Evolutionary conservation across 2,113 vertebrate genomes (phyloP).

Genomic region (Cyprinodon tularosa): DNA sequence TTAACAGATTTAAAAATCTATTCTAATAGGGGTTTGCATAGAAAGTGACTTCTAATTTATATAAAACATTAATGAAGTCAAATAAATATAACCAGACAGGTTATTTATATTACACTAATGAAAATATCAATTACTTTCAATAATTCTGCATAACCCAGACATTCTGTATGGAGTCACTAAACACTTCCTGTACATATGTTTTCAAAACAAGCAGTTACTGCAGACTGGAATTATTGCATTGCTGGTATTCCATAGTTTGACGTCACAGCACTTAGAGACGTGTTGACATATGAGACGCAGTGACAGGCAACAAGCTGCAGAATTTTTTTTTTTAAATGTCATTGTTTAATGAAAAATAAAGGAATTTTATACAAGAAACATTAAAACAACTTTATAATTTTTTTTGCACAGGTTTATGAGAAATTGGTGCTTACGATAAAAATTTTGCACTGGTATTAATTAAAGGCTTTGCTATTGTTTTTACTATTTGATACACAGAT

Average conservation of each 20-base stretch:
- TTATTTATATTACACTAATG: too few relatives aligned
- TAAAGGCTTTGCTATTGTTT: slow-evolving; percentile 2
- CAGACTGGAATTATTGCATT: slow-evolving; percentile 15
- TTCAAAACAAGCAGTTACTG: slow-evolving; percentile 10
- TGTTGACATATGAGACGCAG: slow-evolving; percentile 3
- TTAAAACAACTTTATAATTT: not conserved
- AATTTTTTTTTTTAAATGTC: slow-evolving; percentile 9
- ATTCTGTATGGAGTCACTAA: not conserved
- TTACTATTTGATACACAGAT: not conserved
- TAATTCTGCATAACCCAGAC: not conserved
- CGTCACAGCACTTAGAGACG: slow-evolving; percentile 12
- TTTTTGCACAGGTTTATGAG: not conserved
- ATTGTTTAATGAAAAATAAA: not conserved
- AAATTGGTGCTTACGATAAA: not conserved
- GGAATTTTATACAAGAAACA: not conserved
- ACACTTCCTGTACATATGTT: slow-evolving; percentile 15
- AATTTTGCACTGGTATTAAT: not conserved
- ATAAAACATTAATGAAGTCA: too few relatives aligned
- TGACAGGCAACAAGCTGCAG: not conserved
- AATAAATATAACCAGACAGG: too few relatives aligned
- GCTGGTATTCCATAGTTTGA: slow-evolving; percentile 27
- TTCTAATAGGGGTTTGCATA: too few relatives aligned
- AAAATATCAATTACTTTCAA: not conserved
- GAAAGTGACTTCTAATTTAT: too few relatives aligned
- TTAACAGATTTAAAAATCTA: too few relatives aligned